These are phyloP conservation scores for Pristionchus fissidentatus DNA, from an alignment of 2,888 invertebrate species.

Conservation along the genomic window DNA sequence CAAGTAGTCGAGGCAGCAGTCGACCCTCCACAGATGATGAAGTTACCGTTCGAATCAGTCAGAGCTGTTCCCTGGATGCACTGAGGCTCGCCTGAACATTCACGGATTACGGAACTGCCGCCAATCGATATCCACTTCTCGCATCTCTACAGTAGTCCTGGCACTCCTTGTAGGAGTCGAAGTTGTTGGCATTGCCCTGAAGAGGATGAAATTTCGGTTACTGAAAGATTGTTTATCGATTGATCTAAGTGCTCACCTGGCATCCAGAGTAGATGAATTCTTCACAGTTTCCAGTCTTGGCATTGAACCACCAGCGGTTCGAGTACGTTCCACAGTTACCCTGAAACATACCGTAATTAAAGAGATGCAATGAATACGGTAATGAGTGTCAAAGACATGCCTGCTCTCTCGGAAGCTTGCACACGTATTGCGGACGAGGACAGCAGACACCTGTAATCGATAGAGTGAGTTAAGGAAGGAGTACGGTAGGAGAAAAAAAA, in stretches of 20 bases:
- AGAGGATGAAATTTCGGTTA: too few relatives aligned
- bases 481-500: too few relatives aligned
- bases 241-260: constrained; percentile 50
- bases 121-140: constrained; percentile 55
- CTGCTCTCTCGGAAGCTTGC: constrained; percentile 73
- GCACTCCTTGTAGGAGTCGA: constrained; percentile 75
- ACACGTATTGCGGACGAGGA: constrained; percentile 75
- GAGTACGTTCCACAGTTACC: constrained; percentile 75
- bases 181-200: constrained; percentile 74
- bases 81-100: constrained; percentile 68
- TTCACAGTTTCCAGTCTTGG: constrained; percentile 75
- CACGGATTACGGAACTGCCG: background rate
- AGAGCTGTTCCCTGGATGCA: constrained; percentile 75
- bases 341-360: too few relatives aligned
- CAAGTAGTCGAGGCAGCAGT: constrained; percentile 71
- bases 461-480: background rate
- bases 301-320: constrained; percentile 76
- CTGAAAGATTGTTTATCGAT: background rate
- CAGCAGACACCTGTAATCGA: constrained; percentile 71
- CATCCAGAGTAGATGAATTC: constrained; percentile 75
- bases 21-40: constrained; percentile 73
- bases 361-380: background rate
- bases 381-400: constrained; percentile 1
- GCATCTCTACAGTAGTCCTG: constrained; percentile 75
- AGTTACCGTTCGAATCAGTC: constrained; percentile 74